Evolutionary conservation across 2,888 invertebrate species (phyloP).

Genomic region (Zonitis immaculata): DNA sequence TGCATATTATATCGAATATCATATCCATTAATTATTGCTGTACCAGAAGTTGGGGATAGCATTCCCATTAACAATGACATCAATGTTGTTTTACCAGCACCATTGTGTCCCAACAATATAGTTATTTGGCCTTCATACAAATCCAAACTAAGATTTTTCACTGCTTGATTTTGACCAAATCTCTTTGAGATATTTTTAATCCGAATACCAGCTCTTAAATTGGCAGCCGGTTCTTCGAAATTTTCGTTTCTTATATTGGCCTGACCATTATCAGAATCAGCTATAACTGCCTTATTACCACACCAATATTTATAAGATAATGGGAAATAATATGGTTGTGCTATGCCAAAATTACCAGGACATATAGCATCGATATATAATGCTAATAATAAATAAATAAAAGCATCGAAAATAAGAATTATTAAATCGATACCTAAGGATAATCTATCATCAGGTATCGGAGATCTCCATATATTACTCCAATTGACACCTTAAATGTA

Average conservation of each 20-base stretch:
- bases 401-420: conserved; percentile 66
- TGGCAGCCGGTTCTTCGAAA: conserved; percentile 54
- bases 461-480: conserved; percentile 59
- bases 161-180: too few species aligned
- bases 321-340: conserved; percentile 76
- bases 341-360: conserved; percentile 83
- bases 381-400: conserved; percentile 70
- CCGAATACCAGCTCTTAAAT: conserved; percentile 51
- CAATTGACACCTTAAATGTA: conserved; percentile 59
- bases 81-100: too few species aligned
- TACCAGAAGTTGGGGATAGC: conserved; percentile 63
- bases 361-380: conserved; percentile 82
- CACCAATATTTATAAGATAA: conserved; percentile 59
- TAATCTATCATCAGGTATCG: conserved; percentile 62
- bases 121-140: conserved; percentile 89
- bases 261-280: conserved; percentile 15
- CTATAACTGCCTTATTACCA: conserved; percentile 27
- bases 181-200: too few species aligned
- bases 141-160: conserved; percentile 59
- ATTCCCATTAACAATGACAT: conserved; percentile 89
- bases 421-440: conserved; percentile 67
- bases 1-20: conserved; percentile 62
- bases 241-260: too few species aligned
- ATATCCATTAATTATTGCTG: conserved; percentile 67
- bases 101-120: conserved; percentile 69